Evolutionary conservation across 2,797 vertebrate species (phyloP).

Genomic region (Amniataba percoides): DNA sequence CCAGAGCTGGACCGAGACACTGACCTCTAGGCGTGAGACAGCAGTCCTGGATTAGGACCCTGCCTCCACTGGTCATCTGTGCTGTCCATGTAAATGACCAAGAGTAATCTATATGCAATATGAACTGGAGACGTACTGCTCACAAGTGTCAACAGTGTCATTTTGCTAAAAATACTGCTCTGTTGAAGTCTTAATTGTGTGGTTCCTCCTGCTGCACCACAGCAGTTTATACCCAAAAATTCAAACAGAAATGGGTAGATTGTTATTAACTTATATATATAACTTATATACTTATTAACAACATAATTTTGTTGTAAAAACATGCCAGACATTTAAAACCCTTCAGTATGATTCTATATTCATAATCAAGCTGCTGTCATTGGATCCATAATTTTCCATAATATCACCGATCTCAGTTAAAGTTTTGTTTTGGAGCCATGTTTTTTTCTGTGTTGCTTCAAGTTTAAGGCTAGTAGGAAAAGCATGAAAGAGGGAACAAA

Average conservation of each 20-base stretch:
- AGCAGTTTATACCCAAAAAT: not conserved
- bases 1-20: constrained; percentile 66
- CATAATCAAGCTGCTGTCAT: not conserved
- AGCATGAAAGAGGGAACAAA: constrained; percentile 72
- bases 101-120: constrained; percentile 41
- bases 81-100: constrained; percentile 66
- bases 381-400: not conserved
- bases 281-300: too few relatives aligned
- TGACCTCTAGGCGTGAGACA: constrained; percentile 79
- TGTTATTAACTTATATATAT: not conserved
- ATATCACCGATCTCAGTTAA: not conserved
- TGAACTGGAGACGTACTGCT: constrained; percentile 2
- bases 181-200: constrained; percentile 4
- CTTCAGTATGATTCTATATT: not conserved
- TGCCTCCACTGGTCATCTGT: constrained; percentile 52
- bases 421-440: constrained; percentile 22
- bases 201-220: not conserved
- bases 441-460: constrained; percentile 42
- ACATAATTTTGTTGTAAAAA: constrained; percentile 7
- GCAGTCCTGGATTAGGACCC: constrained; percentile 68
- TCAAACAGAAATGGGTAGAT: not conserved
- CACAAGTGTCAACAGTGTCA: not conserved
- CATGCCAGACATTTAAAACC: not conserved
- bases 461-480: constrained; percentile 71
- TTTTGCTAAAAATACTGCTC: not conserved